Evolutionary conservation across 2,113 vertebrate genomes (phyloP).

Genomic region (Toxotes jaculatrix): DNA sequence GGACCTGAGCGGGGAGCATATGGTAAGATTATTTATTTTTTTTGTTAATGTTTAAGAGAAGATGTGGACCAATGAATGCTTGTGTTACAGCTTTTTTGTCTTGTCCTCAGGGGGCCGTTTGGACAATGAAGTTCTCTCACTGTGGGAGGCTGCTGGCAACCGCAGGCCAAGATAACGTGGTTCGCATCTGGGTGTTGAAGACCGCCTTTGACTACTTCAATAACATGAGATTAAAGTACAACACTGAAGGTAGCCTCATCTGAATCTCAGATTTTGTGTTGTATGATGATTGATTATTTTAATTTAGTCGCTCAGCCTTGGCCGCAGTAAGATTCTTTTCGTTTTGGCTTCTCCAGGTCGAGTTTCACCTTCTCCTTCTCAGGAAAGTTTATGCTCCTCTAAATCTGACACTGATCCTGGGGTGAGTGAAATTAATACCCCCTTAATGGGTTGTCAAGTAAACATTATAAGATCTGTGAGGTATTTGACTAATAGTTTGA

Average conservation of each 20-base stretch:
- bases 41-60: neutral
- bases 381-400: conserved; percentile 97
- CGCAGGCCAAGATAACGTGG: conserved; percentile 96
- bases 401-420: conserved; percentile 96
- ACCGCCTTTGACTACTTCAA: conserved; percentile 98
- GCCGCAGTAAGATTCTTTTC: neutral
- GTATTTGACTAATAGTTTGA: neutral
- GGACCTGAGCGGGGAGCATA: conserved; percentile 98
- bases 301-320: neutral
- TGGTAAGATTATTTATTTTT: conserved; percentile 82
- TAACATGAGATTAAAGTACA: conserved; percentile 99
- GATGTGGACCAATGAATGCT: neutral
- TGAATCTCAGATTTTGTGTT: too few relatives aligned
- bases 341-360: conserved; percentile 85
- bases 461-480: neutral
- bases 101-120: conserved; percentile 92
- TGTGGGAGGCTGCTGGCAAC: conserved; percentile 95
- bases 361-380: conserved; percentile 98
- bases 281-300: neutral
- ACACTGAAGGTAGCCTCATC: conserved; percentile 91
- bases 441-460: neutral
- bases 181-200: conserved; percentile 98
- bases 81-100: neutral
- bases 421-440: conserved; percentile 80
- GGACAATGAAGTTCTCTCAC: conserved; percentile 99